phyloP scores from a whole-genome alignment of 92 coral and sea anemone genomes.

The Siderastrea siderea region DNA sequence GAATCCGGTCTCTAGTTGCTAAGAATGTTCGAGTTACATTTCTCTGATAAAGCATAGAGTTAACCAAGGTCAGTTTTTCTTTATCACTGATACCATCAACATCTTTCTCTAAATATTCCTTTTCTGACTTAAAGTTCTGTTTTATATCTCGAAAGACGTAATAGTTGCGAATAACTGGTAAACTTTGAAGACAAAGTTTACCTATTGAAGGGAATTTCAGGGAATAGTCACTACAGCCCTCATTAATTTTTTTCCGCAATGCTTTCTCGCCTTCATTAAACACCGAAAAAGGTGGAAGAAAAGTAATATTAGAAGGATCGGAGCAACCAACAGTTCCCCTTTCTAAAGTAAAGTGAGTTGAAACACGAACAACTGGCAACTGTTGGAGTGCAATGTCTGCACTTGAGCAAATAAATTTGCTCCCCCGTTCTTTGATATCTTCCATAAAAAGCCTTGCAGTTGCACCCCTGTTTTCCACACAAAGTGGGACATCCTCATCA shows the following conservation, averaged over 20 bases:
- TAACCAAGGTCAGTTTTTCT: conserved; percentile 6
- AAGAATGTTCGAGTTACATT: conserved; percentile 8
- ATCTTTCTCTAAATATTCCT: conserved; percentile 24
- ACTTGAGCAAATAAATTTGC: conserved; percentile 41
- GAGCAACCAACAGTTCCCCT: conserved; percentile 20
- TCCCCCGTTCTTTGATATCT: conserved; percentile 26
- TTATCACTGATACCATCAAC: conserved; percentile 24
- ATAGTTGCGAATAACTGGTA: conserved; percentile 20
- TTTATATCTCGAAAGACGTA: conserved; percentile 40
- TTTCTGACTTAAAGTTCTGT: conserved; percentile 21
- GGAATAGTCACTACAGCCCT: conserved; percentile 11
- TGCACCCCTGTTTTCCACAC: conserved; percentile 19
- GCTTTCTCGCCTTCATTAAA: conserved; percentile 20
- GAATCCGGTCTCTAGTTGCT: conserved; percentile 37
- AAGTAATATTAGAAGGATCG: conserved; percentile 18
- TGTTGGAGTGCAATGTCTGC: conserved; percentile 20
- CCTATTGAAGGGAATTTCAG: conserved; percentile 35
- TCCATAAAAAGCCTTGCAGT: conserved; percentile 1
- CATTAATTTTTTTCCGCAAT: conserved; percentile 3
- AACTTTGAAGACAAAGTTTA: conserved; percentile 8
- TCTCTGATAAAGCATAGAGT: conserved; percentile 11
- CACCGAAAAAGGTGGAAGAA: conserved; percentile 43
- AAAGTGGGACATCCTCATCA: conserved; percentile 11
- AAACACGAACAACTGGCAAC: conserved; percentile 8
- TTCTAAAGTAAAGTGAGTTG: conserved; percentile 25